Evolutionary conservation across 2,113 vertebrate species (phyloP).

Genomic region (Myiopsitta monachus): DNA sequence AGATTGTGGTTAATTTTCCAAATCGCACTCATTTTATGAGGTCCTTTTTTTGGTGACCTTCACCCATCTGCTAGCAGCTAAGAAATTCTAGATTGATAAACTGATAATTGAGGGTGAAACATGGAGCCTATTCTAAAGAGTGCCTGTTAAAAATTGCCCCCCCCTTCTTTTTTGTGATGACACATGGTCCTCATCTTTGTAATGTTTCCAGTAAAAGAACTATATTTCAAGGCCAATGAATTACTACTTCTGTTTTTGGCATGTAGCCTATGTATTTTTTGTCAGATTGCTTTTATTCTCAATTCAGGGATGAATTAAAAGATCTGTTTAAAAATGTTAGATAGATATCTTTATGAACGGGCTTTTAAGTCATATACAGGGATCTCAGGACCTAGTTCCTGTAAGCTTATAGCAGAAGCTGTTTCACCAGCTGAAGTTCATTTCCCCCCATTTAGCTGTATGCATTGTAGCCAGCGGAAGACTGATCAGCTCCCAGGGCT

Average conservation of each 20-base stretch:
- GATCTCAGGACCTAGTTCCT: neutral
- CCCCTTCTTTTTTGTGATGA: neutral
- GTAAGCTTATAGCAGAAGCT: neutral
- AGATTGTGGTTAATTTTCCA: neutral
- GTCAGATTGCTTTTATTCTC: conserved; percentile 43
- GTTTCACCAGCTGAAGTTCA: neutral
- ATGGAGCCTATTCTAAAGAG: neutral
- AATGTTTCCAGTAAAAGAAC: conserved; percentile 1
- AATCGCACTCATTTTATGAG: neutral
- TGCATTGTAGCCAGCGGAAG: neutral
- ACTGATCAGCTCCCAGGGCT: neutral
- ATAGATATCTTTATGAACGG: neutral
- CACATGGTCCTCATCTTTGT: neutral
- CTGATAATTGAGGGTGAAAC: conserved; percentile 6
- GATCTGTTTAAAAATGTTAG: neutral
- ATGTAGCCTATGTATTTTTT: neutral
- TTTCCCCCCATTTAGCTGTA: neutral
- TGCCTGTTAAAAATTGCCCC: neutral
- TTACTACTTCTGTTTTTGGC: conserved; percentile 11
- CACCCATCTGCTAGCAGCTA: neutral
- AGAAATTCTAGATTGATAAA: conserved; percentile 23
- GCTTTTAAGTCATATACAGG: neutral
- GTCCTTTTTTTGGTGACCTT: neutral
- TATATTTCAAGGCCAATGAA: neutral
- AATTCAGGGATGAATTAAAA: conserved; percentile 32